phyloP scores from a whole-genome alignment of 2,113 vertebrate genomes.

The Oxyura jamaicensis region DNA sequence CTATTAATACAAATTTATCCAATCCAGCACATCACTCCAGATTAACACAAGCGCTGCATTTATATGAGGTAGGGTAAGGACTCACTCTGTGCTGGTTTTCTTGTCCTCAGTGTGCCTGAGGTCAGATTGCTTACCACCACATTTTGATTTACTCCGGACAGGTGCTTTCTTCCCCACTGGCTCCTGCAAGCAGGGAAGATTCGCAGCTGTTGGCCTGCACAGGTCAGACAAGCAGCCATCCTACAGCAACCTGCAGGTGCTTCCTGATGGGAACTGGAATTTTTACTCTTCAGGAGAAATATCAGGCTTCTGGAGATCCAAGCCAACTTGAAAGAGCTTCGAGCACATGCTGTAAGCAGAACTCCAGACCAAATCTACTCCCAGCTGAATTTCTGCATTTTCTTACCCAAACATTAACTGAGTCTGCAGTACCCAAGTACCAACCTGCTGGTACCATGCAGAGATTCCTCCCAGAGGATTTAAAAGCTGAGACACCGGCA shows the following conservation, averaged over 20 bases:
- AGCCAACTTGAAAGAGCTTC: background rate
- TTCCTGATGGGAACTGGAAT: background rate
- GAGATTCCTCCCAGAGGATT: background rate
- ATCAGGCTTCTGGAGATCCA: background rate
- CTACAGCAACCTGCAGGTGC: background rate
- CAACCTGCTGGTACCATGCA: background rate
- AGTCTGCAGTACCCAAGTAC: background rate
- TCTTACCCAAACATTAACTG: background rate
- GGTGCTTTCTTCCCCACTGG: background rate
- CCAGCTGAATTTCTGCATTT: rapidly evolving
- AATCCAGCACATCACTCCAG: background rate
- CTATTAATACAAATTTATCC: rapidly evolving
- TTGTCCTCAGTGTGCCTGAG: background rate
- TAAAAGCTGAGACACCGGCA: background rate
- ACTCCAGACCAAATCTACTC: background rate
- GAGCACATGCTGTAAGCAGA: rapidly evolving
- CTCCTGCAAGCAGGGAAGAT: background rate
- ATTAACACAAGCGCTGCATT: background rate
- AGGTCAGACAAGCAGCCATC: background rate
- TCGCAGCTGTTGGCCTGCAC: background rate
- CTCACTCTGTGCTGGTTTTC: background rate
- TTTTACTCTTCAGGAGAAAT: background rate
- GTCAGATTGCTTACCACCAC: background rate
- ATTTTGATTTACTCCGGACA: background rate
- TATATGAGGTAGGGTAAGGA: background rate